phyloP scores from a whole-genome alignment of 2,888 invertebrate species.

The Cynaeus angustus region DNA sequence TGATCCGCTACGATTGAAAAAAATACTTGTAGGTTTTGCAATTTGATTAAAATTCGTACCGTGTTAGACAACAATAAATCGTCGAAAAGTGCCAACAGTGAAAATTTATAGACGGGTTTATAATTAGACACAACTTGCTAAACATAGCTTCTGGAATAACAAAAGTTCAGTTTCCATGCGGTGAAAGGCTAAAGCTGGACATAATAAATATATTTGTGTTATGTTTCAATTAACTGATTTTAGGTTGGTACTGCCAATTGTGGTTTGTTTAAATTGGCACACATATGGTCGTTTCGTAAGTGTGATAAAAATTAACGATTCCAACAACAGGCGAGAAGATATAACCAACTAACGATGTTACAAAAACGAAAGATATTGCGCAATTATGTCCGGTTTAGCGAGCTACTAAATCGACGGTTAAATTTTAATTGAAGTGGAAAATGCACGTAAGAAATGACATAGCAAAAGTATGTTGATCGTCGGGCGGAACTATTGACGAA shows the following conservation, averaged over 20 bases:
- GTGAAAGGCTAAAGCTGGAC: conserved; percentile 24
- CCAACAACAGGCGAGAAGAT: conserved; percentile 9
- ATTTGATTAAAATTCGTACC: conserved; percentile 13
- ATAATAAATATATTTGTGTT: conserved; percentile 9
- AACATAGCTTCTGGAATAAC: conserved; percentile 8
- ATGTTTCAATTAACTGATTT: conserved; percentile 31
- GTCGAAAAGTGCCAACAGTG: neutral
- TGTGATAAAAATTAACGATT: conserved; percentile 29
- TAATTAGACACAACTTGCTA: conserved; percentile 9
- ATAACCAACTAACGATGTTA: conserved; percentile 1
- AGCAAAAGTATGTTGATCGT: neutral
- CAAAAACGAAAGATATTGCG: conserved; percentile 3
- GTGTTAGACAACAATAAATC: conserved; percentile 18
- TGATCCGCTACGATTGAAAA: neutral
- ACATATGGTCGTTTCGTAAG: conserved; percentile 37
- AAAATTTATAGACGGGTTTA: conserved; percentile 14
- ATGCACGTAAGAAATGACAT: neutral
- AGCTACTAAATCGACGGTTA: conserved; percentile 3
- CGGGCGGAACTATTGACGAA: conserved; percentile 4
- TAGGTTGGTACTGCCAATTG: conserved; percentile 1
- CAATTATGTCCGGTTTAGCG: conserved; percentile 10
- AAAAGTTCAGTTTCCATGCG: conserved; percentile 12
- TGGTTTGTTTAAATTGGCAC: conserved; percentile 26
- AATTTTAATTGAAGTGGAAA: conserved; percentile 7
- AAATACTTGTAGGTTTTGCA: conserved; percentile 14